Evolutionary conservation across 1,140 invertebrate genomes (phyloP), one percentile per base, ranked within the genome.

Genomic region (Lutraria rhynchaena): DNA sequence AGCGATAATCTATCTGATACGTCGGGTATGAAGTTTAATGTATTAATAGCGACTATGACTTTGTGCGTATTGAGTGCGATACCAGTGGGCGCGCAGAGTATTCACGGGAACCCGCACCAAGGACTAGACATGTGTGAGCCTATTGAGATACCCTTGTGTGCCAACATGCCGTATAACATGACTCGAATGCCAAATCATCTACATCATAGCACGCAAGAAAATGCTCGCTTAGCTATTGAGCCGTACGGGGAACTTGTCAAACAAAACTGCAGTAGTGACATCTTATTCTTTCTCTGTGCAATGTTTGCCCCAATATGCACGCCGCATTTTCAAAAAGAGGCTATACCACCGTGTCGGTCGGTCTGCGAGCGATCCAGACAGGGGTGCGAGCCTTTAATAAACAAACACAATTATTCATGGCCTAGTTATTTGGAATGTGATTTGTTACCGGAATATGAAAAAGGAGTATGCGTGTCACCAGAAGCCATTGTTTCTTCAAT

Each of bases 131-230:
- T 84, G 33, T 92, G 92, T 81, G 89, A 92, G 75, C 86, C 88
- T 3, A 90, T 92, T 17, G 78, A 86, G 37, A 90, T 92, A 24
- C 90, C 90, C 11, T 83, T 90, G 84, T 92, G 92, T 51, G 77
- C 86, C n/a, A 76, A 85, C 24, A 91, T 92, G 88, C 88, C 89
- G 9, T 92, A 92, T 76, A 92, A 92, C 70, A 87, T 90, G 86
- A 92, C 92, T 0, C 77, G 87, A 44, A 91, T 92, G 89, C 92
- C 92, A 3, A 92, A 92, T 75, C 84, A 90, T 51, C 82, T 92
- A 13, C 88, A 91, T 53, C 91, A 92, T 71, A 90, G 87, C 81
- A 89, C 88, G 9, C 91, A 92, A 81, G 88, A 89, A 75, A 92
- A 92, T 81, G 91, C 91, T 11, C 78, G 82, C n/a, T 83, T 91